Conservation (phyloP, 2,113 vertebrate genomes). For the Mungos mungo region DNA sequence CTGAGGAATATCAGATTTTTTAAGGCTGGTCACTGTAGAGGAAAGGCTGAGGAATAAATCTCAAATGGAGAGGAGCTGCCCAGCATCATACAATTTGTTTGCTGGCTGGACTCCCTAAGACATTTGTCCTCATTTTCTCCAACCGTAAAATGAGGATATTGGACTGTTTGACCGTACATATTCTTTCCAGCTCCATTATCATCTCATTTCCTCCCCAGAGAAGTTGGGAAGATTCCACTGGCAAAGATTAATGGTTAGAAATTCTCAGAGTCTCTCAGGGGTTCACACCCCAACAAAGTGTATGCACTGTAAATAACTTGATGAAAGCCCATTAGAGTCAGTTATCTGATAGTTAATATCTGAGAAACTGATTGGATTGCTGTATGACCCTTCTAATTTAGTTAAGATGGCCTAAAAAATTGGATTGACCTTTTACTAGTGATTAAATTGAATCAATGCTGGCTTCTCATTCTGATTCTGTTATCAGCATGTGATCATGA, state of each 20-base stretch:
- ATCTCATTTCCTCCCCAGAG: neutral
- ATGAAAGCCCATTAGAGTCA: slow-evolving; percentile 7
- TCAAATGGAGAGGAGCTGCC: neutral
- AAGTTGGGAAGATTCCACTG: neutral
- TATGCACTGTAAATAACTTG: neutral
- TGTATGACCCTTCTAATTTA: neutral
- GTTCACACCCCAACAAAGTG: neutral
- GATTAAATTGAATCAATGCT: neutral
- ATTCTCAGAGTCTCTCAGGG: neutral
- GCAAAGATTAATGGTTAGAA: neutral
- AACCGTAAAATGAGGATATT: neutral
- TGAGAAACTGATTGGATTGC: neutral
- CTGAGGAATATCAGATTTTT: neutral
- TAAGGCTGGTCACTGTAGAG: neutral
- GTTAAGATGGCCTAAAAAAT: neutral
- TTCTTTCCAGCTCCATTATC: neutral
- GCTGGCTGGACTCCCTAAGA: neutral
- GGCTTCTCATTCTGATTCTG: neutral
- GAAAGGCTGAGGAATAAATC: neutral
- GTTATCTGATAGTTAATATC: neutral
- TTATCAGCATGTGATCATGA: neutral
- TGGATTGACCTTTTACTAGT: neutral
- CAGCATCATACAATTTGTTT: neutral
- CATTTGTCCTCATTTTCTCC: neutral
- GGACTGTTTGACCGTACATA: neutral